These are phyloP conservation scores for Pipistrellus nathusii DNA, from an alignment of 2,797 vertebrate genomes.

Conservation along the genomic window DNA sequence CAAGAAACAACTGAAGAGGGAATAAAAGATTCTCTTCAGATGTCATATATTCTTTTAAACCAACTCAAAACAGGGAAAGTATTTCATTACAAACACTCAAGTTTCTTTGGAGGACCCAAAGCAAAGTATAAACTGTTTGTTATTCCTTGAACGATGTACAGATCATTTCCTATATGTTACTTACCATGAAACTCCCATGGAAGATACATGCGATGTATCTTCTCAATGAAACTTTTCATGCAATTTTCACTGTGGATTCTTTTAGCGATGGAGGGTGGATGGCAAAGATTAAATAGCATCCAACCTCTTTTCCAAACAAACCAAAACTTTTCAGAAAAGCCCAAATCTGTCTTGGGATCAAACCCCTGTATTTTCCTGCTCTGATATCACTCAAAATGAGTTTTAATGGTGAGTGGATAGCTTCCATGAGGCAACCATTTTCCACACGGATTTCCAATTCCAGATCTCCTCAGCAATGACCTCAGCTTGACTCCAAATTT, in stretches of 20 bases:
- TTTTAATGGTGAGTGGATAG: conserved; percentile 51
- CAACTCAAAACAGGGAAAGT: not conserved
- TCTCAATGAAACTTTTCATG: conserved; percentile 1
- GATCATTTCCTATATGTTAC: not conserved
- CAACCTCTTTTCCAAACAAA: conserved; percentile 50
- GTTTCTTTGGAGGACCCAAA: not conserved
- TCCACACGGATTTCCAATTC: conserved; percentile 67
- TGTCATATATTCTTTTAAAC: conserved; percentile 35
- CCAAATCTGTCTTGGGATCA: conserved; percentile 29
- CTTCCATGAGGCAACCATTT: conserved; percentile 59
- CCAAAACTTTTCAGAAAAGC: conserved; percentile 46
- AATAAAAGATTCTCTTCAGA: conserved; percentile 17
- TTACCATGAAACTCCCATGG: not conserved
- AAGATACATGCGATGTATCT: not conserved
- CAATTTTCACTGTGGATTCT: conserved; percentile 2
- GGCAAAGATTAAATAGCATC: conserved; percentile 10
- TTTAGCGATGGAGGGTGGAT: not conserved
- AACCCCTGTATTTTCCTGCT: conserved; percentile 62
- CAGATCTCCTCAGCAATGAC: conserved; percentile 70
- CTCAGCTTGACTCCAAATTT: conserved; percentile 73
- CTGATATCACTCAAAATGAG: conserved; percentile 63
- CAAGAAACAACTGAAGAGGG: conserved; percentile 43
- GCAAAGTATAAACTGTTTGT: not conserved
- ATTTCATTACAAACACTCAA: not conserved
- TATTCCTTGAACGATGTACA: not conserved